Conservation (phyloP, 1,140 invertebrate species). For the Drosophila novamexicana region DNA sequence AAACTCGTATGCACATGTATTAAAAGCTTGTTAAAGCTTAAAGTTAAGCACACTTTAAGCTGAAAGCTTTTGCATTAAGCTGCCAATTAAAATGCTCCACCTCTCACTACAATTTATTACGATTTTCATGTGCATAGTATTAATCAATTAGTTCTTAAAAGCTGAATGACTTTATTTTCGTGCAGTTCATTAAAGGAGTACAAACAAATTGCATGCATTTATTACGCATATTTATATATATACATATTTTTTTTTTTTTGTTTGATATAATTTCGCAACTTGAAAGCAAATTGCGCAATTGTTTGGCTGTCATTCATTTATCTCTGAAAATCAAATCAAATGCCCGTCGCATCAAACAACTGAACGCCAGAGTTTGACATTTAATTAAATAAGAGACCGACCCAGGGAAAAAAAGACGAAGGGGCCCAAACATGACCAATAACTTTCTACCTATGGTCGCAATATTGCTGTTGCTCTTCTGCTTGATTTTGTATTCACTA, state of each 20-base stretch:
- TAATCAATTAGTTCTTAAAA: not conserved
- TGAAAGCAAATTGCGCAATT: constrained; percentile 37
- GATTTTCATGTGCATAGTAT: no score
- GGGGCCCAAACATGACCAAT: constrained; percentile 56
- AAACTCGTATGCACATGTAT: not conserved
- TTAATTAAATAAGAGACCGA: constrained; percentile 74
- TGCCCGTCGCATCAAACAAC: constrained; percentile 38
- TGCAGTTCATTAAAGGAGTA: not conserved
- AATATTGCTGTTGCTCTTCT: constrained; percentile 39
- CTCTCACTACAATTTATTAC: not conserved
- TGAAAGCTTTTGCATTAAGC: not conserved
- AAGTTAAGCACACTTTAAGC: not conserved
- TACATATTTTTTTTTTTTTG: not conserved
- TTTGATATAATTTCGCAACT: not conserved
- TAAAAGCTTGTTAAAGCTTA: not conserved
- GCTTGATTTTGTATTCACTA: constrained; percentile 13
- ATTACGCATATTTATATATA: not conserved
- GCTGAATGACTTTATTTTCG: not conserved
- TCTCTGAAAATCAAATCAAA: constrained; percentile 72
- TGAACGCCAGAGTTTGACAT: constrained; percentile 66
- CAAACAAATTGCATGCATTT: not conserved
- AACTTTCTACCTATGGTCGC: constrained; percentile 62
- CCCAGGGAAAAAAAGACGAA: constrained; percentile 1
- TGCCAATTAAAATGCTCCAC: not conserved
- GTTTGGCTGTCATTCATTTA: constrained; percentile 36